Evolutionary conservation across 2,797 vertebrate species (phyloP).

Genomic region (Bucorvus abyssinicus): DNA sequence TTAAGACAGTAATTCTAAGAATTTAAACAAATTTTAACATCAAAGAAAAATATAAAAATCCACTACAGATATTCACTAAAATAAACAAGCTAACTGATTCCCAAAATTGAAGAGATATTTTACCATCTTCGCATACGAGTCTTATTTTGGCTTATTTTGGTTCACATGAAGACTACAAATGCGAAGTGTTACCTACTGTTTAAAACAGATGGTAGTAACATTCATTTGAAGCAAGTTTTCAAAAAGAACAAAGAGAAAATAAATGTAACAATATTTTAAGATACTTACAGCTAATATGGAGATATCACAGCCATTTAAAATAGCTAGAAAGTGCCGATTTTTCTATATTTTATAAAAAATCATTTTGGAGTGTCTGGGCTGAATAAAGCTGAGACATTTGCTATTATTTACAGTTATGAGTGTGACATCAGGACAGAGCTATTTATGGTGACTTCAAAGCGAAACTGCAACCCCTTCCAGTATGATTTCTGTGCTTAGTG

Average conservation of each 20-base stretch:
- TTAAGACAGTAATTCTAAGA: background rate
- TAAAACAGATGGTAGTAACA: background rate
- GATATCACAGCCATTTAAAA: background rate
- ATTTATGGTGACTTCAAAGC: background rate
- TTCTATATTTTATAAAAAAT: background rate
- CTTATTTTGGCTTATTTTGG: background rate
- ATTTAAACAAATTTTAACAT: background rate
- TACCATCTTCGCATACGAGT: background rate
- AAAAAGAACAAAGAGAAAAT: background rate
- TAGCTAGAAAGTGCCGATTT: background rate
- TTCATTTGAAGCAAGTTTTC: background rate
- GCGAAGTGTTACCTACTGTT: background rate
- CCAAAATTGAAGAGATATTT: background rate
- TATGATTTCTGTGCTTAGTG: background rate
- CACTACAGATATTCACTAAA: background rate
- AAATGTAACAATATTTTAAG: background rate
- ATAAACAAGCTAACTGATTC: background rate
- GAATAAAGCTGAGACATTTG: background rate
- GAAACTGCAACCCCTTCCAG: background rate
- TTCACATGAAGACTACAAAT: background rate
- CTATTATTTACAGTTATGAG: background rate
- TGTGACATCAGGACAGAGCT: background rate
- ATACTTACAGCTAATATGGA: background rate
- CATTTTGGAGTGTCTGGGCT: background rate
- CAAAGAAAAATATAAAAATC: background rate